These are phyloP conservation scores for Aphodius sticticus DNA, from an alignment of 2,888 invertebrate genomes.

Conservation along the genomic window DNA sequence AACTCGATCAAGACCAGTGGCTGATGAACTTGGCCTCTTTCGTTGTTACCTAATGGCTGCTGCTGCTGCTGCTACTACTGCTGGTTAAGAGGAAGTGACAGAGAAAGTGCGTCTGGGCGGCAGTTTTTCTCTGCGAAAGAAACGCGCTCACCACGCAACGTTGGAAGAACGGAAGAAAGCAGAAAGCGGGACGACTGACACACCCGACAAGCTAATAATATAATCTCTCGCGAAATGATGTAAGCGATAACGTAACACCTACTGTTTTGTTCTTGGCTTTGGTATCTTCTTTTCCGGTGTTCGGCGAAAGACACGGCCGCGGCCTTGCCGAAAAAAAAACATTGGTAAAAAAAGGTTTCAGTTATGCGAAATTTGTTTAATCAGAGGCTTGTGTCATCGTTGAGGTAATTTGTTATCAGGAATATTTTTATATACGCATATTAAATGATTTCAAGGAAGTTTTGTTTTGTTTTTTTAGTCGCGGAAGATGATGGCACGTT, in stretches of 20 bases:
- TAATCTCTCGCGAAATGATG: neutral
- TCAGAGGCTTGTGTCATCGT: neutral
- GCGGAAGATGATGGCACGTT: no score
- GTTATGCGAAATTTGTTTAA: neutral
- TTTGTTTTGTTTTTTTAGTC: no score
- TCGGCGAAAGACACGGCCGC: neutral
- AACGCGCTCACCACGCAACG: neutral
- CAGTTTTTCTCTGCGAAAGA: slow-evolving; percentile 13
- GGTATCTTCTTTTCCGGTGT: neutral
- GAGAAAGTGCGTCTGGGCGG: slow-evolving; percentile 38
- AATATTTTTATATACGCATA: neutral
- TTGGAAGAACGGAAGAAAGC: neutral
- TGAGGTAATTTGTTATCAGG: neutral
- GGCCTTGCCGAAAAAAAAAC: neutral
- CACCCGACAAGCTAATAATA: no score
- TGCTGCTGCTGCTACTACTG: neutral
- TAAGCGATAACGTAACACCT: slow-evolving; percentile 19
- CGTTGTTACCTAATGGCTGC: slow-evolving; percentile 35
- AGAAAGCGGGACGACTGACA: neutral
- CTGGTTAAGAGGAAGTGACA: slow-evolving; percentile 39
- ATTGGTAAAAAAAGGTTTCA: neutral
- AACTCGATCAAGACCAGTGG: slow-evolving; percentile 48
- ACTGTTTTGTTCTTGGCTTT: neutral
- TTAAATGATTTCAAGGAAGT: neutral
- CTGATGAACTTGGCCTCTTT: slow-evolving; percentile 49